phyloP scores from a whole-genome alignment of 2,113 vertebrate species.

The Passerina amoena region DNA sequence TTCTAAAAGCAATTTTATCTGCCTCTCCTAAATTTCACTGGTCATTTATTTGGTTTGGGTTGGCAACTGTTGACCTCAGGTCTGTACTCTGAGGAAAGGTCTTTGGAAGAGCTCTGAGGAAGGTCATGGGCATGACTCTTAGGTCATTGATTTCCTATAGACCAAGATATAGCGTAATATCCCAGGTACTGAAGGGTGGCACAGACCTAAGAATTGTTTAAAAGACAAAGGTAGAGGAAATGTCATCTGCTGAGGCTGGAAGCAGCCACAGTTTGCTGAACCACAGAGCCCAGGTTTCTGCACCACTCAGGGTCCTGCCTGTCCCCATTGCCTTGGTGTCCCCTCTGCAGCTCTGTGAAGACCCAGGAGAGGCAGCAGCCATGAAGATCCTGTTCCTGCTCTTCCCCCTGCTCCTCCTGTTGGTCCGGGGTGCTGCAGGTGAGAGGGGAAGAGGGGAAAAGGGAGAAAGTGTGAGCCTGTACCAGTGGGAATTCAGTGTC shows the following conservation, averaged over 20 bases:
- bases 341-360: background rate
- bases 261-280: background rate
- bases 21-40: background rate
- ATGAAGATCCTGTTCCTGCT: background rate
- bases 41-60: background rate
- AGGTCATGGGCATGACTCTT: background rate
- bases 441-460: background rate
- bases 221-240: background rate
- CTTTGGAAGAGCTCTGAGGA: background rate
- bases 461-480: background rate
- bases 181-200: background rate
- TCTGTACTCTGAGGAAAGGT: background rate
- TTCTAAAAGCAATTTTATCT: too few relatives aligned
- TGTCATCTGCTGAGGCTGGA: rapidly evolving
- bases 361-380: background rate
- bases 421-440: background rate
- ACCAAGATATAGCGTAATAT: background rate
- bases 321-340: background rate
- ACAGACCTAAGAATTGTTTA: background rate
- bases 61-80: background rate
- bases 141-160: background rate
- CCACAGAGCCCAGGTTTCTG: background rate
- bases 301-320: rapidly evolving
- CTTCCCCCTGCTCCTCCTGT: background rate
- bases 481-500: too few relatives aligned